Percentiles rank a stretch among this genome's conserved stretches.
phyloP scores from a whole-genome alignment of 1,140 invertebrate species.

The Papilio dardanus region DNA sequence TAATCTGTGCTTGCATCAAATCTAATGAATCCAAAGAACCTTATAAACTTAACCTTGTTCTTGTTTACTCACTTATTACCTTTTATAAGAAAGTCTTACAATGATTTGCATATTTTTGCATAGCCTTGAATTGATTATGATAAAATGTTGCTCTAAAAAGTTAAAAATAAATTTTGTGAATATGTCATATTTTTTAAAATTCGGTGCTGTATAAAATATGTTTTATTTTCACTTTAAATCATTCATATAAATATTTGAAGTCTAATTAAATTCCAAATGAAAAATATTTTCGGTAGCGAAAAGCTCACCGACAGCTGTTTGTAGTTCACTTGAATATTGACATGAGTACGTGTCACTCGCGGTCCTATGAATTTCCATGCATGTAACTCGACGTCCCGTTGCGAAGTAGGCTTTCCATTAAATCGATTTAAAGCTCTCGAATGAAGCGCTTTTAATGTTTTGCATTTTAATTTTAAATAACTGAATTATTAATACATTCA shows the following conservation, averaged over 20 bases:
- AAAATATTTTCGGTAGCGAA: background rate
- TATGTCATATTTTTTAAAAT: too few relatives aligned
- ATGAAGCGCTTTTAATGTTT: slow-evolving; percentile 13
- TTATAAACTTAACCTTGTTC: background rate
- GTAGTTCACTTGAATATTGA: slow-evolving; percentile 22
- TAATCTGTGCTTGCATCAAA: background rate
- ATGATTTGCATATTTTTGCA: too few relatives aligned
- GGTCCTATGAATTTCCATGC: slow-evolving; percentile 14
- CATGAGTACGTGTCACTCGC: slow-evolving; percentile 20
- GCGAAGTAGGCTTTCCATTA: background rate
- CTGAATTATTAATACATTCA: too few relatives aligned
- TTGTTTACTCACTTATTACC: background rate
- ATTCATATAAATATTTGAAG: background rate
- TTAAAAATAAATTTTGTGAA: too few relatives aligned
- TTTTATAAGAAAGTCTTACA: too few relatives aligned
- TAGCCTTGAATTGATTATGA: too few relatives aligned
- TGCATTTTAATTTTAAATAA: too few relatives aligned
- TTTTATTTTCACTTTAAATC: background rate
- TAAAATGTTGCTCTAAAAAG: too few relatives aligned
- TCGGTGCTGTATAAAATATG: too few relatives aligned
- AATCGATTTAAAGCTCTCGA: slow-evolving; percentile 35
- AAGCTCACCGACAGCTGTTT: slow-evolving; percentile 27
- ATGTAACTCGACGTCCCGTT: slow-evolving; percentile 26
- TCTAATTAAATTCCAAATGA: background rate
- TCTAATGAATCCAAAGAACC: background rate